Percentiles rank a stretch among this genome's conserved stretches.
Evolutionary conservation across 2,888 invertebrate genomes (phyloP).

Genomic region (Eupeodes latifasciatus): DNA sequence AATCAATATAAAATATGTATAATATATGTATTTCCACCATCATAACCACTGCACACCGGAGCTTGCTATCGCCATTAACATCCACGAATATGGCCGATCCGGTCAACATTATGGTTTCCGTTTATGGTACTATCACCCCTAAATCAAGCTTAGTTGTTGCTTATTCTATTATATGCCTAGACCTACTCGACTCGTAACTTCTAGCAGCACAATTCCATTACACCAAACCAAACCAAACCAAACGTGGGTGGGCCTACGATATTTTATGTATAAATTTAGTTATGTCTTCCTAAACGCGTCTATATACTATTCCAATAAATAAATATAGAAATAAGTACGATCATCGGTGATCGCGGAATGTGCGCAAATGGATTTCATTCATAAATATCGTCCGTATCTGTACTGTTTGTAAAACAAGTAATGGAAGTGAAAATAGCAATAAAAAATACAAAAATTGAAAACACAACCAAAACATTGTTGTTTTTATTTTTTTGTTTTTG

Average conservation of each 20-base stretch:
- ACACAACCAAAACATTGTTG: conserved; percentile 43
- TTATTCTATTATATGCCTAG: not conserved
- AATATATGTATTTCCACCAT: conserved; percentile 18
- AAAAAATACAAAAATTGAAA: conserved; percentile 27
- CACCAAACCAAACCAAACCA: conserved; percentile 14
- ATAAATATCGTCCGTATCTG: conserved; percentile 56
- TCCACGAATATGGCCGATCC: conserved; percentile 29
- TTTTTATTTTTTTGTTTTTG: not conserved
- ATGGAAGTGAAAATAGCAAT: conserved; percentile 44
- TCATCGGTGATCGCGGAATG: conserved; percentile 55
- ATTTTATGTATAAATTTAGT: not conserved
- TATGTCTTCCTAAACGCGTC: not conserved
- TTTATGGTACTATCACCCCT: conserved; percentile 61
- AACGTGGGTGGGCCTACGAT: conserved; percentile 13
- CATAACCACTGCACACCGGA: not conserved
- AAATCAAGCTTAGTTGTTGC: conserved; percentile 24
- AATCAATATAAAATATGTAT: conserved; percentile 25
- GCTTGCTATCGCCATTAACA: not conserved
- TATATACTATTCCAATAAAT: not conserved
- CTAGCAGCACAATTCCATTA: not conserved
- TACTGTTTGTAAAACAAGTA: conserved; percentile 61
- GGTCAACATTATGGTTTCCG: conserved; percentile 34
- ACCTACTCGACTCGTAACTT: not conserved
- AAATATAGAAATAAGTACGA: conserved; percentile 15
- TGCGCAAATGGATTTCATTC: conserved; percentile 71